A percentile compares a stretch with the other conserved stretches of the same genome.
phyloP scores from a whole-genome alignment of 2,113 vertebrate species.

The Setophaga kirtlandii region DNA sequence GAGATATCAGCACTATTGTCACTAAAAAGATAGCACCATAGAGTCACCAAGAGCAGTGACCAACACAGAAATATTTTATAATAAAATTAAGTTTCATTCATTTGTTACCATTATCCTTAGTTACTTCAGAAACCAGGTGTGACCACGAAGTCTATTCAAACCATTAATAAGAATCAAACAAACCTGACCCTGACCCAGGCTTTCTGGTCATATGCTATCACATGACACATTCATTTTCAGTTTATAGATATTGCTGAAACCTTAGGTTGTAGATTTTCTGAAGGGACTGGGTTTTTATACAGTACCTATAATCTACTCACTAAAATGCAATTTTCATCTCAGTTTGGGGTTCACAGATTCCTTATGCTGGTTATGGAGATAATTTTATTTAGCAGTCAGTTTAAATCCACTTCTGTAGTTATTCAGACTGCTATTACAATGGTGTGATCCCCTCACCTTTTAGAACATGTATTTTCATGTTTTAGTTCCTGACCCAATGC shows the following conservation, averaged over 20 bases:
- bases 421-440: neutral
- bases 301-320: neutral
- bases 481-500: neutral
- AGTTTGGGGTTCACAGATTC: neutral
- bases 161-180: neutral
- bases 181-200: neutral
- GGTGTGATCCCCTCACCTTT: neutral
- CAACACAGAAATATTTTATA: neutral
- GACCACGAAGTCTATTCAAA: neutral
- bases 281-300: neutral
- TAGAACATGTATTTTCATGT: neutral
- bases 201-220: neutral
- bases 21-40: neutral
- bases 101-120: neutral
- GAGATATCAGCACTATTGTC: neutral
- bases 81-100: neutral
- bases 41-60: neutral
- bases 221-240: neutral
- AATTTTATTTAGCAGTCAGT: neutral
- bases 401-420: neutral
- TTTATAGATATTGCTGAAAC: neutral
- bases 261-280: neutral
- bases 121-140: neutral
- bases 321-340: neutral
- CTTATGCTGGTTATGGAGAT: neutral